Conservation (phyloP, 2,888 invertebrate species). For the Heliconius ismenius region DNA sequence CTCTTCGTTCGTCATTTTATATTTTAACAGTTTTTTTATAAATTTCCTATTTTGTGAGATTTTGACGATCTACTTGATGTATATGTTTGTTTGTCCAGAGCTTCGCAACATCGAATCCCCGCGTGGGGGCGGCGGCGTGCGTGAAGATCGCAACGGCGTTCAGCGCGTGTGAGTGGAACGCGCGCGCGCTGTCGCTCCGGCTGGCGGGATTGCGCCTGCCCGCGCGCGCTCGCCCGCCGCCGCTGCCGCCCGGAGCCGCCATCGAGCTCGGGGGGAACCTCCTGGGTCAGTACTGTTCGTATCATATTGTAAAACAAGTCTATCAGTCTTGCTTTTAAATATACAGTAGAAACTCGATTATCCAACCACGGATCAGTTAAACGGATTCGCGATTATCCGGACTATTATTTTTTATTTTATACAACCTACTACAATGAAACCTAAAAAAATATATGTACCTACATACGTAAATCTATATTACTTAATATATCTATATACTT, state of each 20-base stretch:
- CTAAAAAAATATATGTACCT: too few species aligned
- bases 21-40: background rate
- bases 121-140: constrained; percentile 51
- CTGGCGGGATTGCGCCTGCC: constrained; percentile 39
- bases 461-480: too few species aligned
- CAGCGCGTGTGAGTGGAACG: constrained; percentile 50
- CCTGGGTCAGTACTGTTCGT: constrained; percentile 48
- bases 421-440: too few species aligned
- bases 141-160: constrained; percentile 48
- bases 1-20: too few species aligned
- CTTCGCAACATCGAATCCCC: constrained; percentile 51
- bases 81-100: constrained; percentile 42
- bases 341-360: too few species aligned
- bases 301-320: too few species aligned
- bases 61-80: background rate
- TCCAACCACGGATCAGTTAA: too few species aligned
- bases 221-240: constrained; percentile 43
- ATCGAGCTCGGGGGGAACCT: constrained; percentile 52
- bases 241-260: constrained; percentile 48
- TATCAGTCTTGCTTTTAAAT: too few species aligned
- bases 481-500: too few species aligned
- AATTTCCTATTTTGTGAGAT: background rate
- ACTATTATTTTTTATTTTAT: too few species aligned
- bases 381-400: too few species aligned
- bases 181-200: constrained; percentile 51